Evolutionary conservation across 2,797 vertebrate species (phyloP).

Genomic region (Sebastes wilsoni): DNA sequence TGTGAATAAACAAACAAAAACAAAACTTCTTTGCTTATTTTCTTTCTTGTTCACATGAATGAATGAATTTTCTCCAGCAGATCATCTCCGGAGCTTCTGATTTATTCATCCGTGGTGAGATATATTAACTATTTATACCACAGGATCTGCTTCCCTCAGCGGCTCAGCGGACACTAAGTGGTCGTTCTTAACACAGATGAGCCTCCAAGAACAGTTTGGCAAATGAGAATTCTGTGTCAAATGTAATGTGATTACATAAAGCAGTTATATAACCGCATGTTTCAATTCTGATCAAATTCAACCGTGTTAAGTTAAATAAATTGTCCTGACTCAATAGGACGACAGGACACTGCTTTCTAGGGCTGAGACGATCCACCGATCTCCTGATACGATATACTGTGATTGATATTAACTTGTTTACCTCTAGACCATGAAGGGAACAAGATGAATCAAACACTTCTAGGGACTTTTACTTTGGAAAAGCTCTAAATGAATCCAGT

Average conservation of each 20-base stretch:
- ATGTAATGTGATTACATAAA: neutral
- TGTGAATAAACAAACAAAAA: slow-evolving; percentile 63
- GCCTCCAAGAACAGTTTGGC: neutral
- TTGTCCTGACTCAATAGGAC: neutral
- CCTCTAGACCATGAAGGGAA: too few relatives aligned
- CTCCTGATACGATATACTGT: too few relatives aligned
- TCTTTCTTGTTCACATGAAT: neutral
- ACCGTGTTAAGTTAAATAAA: too few relatives aligned
- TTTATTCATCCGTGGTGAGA: neutral
- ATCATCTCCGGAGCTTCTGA: neutral
- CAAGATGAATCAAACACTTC: too few relatives aligned
- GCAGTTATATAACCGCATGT: neutral
- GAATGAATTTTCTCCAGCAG: neutral
- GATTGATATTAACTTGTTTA: too few relatives aligned
- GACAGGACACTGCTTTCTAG: neutral
- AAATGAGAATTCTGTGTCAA: neutral
- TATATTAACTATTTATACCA: neutral
- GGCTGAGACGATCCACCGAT: too few relatives aligned
- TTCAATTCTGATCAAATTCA: neutral
- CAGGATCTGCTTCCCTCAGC: neutral
- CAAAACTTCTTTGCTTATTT: neutral
- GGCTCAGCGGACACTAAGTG: neutral
- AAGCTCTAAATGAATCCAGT: too few relatives aligned
- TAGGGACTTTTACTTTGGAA: too few relatives aligned
- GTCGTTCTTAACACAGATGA: neutral